Evolutionary conservation across 2,797 vertebrate species (phyloP), one percentile per base, ranked within the genome.

Genomic region (Cottoperca gobio): DNA sequence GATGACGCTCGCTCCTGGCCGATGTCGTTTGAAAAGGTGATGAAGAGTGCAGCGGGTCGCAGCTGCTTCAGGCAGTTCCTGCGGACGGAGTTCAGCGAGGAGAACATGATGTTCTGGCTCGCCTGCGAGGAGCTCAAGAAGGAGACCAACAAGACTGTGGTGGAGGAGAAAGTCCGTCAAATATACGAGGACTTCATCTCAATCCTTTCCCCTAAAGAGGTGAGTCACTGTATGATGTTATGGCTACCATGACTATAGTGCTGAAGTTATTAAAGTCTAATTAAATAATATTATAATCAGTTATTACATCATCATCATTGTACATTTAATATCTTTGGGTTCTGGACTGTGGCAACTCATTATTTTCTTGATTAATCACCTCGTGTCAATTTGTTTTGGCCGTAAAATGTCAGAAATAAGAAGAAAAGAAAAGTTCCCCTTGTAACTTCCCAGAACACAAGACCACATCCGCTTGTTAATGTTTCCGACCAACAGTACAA

Each of bases 91-190:
- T 99, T 98, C 95, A 99, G 98, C 0, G 98, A 99, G 87, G 98
- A 99, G 86, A 99, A 99, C 91, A 97, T 99, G 95, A 96, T 98
- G 86, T 99, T 99, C 95, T 99, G 98, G 98, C 95, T 99, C 88
- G 95, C 96, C 61, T 99, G 98, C 28, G 98, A 99, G 84, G 97
- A 98, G 58, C 94, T 99, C 57, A 99, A 98, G 71, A 96, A 96
- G 89, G 97, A 99, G 94, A 96, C 95, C 64, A 98, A 96, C 91
- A 96, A 96, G 91, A 96, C 88, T 2, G 89, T 95, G 57, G 95
- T 99, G 79, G 96, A 98, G 89, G 97, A 99, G 91, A 99, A 97
- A 88, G 98, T 98, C 60, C 95, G 96, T 62, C 94, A 97, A 35
- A 99, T 99, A 89, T 99, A 99, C 23, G 97, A 99, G 88, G 96